Evolutionary conservation across 2,888 invertebrate species (phyloP).

Genomic region (Priocnemis perturbator): DNA sequence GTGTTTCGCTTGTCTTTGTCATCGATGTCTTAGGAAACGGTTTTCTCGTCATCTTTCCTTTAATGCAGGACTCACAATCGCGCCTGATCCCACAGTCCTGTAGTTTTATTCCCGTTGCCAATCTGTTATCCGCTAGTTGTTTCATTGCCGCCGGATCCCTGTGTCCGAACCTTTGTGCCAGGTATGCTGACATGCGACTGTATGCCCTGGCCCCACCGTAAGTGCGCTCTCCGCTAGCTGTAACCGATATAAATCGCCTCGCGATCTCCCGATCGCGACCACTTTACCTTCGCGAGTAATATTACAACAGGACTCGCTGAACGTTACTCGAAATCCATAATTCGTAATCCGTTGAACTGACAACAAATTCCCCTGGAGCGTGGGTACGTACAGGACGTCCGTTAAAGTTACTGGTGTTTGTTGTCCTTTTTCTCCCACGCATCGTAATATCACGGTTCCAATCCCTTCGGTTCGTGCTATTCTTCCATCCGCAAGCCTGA

Average conservation of each 20-base stretch:
- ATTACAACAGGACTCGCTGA: slow-evolving; percentile 29
- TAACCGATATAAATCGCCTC: slow-evolving; percentile 35
- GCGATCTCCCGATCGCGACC: slow-evolving; percentile 23
- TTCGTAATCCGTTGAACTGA: slow-evolving; percentile 40
- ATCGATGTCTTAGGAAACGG: slow-evolving; percentile 44
- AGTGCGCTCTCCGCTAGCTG: slow-evolving; percentile 23
- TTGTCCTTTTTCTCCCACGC: slow-evolving; percentile 3
- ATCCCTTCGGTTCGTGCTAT: slow-evolving; percentile 27
- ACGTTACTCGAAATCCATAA: slow-evolving; percentile 23
- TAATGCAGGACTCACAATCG: slow-evolving; percentile 47
- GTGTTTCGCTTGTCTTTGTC: slow-evolving; percentile 29
- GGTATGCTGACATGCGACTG: slow-evolving; percentile 39
- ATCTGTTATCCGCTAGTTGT: slow-evolving; percentile 24
- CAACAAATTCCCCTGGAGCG: slow-evolving; percentile 38
- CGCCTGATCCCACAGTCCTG: slow-evolving; percentile 40
- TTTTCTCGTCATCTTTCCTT: slow-evolving; percentile 47
- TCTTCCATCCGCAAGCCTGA: slow-evolving; percentile 35
- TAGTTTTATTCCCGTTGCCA: slow-evolving; percentile 44
- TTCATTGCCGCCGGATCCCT: slow-evolving; percentile 38
- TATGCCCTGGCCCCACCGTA: slow-evolving; percentile 18
- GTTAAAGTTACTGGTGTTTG: slow-evolving; percentile 9
- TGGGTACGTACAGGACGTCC: slow-evolving; percentile 42
- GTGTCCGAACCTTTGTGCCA: slow-evolving; percentile 54
- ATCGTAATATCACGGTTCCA: slow-evolving; percentile 27
- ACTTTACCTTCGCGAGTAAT: slow-evolving; percentile 31